These are phyloP conservation scores for Opisthocomus hoazin DNA, from an alignment of 2,113 vertebrate genomes.

Conservation along the genomic window DNA sequence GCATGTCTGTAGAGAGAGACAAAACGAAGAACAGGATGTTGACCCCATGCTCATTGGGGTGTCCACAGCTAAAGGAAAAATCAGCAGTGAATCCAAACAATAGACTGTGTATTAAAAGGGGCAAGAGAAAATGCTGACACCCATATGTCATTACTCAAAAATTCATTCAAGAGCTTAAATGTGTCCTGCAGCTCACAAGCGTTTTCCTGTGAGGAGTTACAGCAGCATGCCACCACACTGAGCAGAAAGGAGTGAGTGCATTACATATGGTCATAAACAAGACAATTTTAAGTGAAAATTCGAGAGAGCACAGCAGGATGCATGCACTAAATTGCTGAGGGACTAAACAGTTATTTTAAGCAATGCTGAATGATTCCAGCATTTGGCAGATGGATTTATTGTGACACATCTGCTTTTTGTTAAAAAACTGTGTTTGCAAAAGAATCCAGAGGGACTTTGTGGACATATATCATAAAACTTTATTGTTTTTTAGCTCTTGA, in stretches of 20 bases:
- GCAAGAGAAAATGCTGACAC: constrained; percentile 11
- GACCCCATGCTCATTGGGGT: not conserved
- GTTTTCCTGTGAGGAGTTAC: constrained; percentile 5
- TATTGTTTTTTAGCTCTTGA: not conserved
- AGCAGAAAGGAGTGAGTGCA: not conserved
- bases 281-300: constrained; percentile 22
- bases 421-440: not conserved
- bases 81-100: constrained; percentile 6
- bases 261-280: not conserved
- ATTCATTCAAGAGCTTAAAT: constrained; percentile 14
- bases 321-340: rapidly evolving
- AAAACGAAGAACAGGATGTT: not conserved
- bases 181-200: constrained; percentile 15
- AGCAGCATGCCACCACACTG: not conserved
- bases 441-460: not conserved
- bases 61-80: constrained; percentile 37
- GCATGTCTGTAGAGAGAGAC: not conserved
- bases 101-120: constrained; percentile 26
- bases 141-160: not conserved
- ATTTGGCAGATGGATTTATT: not conserved
- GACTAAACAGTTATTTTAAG: not conserved
- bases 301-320: not conserved
- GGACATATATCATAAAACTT: not conserved
- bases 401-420: not conserved
- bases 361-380: not conserved